Evolutionary conservation across 1,140 invertebrate genomes (phyloP).

Genomic region (Camponotus floridanus): DNA sequence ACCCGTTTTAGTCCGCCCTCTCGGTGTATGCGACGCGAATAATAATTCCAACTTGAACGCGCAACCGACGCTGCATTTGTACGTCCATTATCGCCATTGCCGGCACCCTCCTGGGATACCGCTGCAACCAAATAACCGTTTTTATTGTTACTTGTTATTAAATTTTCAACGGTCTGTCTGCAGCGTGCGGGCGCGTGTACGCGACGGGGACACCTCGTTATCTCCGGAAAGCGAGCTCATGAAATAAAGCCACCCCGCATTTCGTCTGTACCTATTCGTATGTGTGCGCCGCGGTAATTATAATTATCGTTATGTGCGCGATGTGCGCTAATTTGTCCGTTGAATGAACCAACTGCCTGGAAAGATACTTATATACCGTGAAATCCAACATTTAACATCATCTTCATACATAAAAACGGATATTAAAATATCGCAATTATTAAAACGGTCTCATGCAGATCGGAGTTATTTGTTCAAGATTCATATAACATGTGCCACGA

Average conservation of each 20-base stretch:
- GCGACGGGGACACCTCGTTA: conserved; percentile 63
- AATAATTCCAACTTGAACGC: conserved; percentile 59
- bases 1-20: conserved; percentile 28
- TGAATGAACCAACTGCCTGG: conserved; percentile 7
- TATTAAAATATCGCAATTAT: conserved; percentile 28
- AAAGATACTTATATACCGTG: neutral
- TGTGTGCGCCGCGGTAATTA: conserved; percentile 14
- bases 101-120: conserved; percentile 51
- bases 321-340: conserved; percentile 28
- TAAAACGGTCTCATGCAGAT: neutral
- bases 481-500: conserved; percentile 1
- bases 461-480: neutral
- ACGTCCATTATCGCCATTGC: conserved; percentile 61
- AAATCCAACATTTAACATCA: conserved; percentile 11
- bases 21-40: conserved; percentile 59
- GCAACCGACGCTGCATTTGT: conserved; percentile 55
- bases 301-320: conserved; percentile 14
- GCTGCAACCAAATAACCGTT: conserved; percentile 57
- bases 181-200: conserved; percentile 1
- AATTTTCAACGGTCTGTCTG: conserved; percentile 61
- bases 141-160: conserved; percentile 67
- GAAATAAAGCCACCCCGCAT: conserved; percentile 33
- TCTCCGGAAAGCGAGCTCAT: conserved; percentile 50
- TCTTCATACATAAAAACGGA: neutral
- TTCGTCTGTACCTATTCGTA: neutral